These are phyloP conservation scores for Zaprionus lachaisei DNA, from an alignment of 1,140 invertebrate species.

Conservation along the genomic window DNA sequence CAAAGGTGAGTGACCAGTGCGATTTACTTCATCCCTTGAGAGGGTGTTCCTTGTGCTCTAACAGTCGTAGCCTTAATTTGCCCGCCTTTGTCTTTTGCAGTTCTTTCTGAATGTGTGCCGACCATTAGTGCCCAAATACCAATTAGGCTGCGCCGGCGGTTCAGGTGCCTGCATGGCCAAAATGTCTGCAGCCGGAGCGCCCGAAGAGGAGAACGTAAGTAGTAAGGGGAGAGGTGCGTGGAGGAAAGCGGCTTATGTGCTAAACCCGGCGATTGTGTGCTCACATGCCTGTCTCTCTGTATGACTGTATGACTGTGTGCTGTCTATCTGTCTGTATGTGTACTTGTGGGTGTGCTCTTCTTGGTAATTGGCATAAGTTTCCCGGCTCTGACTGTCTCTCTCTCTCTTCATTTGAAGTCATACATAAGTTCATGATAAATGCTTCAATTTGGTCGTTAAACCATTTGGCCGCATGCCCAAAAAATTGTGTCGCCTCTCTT, in stretches of 20 bases:
- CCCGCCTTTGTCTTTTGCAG: conserved; percentile 65
- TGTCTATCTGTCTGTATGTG: background rate
- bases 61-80: conserved; percentile 35
- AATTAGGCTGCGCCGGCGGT: conserved; percentile 85
- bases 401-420: conserved; percentile 23
- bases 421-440: conserved; percentile 53
- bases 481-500: conserved; percentile 73
- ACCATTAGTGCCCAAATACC: conserved; percentile 84
- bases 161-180: conserved; percentile 85
- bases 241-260: conserved; percentile 37
- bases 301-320: conserved; percentile 8
- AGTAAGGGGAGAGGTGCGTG: conserved; percentile 35
- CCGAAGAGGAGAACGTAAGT: conserved; percentile 85
- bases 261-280: conserved; percentile 16
- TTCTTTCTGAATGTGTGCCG: conserved; percentile 85
- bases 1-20: conserved; percentile 66
- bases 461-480: conserved; percentile 68
- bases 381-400: background rate
- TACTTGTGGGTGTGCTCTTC: conserved; percentile 11
- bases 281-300: conserved; percentile 6
- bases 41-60: conserved; percentile 15
- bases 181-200: conserved; percentile 67
- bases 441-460: conserved; percentile 65
- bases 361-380: conserved; percentile 45
- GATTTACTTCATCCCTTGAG: too few species aligned